These are phyloP conservation scores for Philereme vetulata DNA, from an alignment of 2,888 invertebrate species.

Conservation along the genomic window DNA sequence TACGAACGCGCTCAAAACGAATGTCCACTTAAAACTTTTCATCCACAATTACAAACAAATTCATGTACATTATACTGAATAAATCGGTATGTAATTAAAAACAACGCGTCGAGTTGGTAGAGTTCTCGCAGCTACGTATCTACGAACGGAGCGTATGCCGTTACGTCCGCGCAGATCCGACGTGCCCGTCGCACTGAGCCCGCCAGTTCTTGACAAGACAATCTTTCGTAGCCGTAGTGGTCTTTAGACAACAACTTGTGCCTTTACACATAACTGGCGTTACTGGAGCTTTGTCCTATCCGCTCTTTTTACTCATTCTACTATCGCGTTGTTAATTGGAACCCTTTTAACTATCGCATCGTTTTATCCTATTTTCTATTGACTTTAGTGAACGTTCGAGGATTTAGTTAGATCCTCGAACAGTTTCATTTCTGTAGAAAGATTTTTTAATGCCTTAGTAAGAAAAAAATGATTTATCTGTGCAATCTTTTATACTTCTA, in stretches of 20 bases:
- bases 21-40: constrained; percentile 46
- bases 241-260: constrained; percentile 77
- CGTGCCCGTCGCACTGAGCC: constrained; percentile 74
- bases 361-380: neutral
- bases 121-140: constrained; percentile 46
- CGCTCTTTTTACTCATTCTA: constrained; percentile 55
- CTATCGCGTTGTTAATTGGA: constrained; percentile 55
- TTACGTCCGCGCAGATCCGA: constrained; percentile 70
- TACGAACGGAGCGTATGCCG: constrained; percentile 58
- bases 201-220: constrained; percentile 74
- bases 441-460: no score
- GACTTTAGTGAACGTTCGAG: neutral
- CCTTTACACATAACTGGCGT: constrained; percentile 71
- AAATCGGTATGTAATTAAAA: constrained; percentile 14
- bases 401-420: no score
- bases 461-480: no score
- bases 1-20: constrained; percentile 58
- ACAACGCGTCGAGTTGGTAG: constrained; percentile 48
- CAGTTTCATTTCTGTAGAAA: no score
- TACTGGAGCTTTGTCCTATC: constrained; percentile 68
- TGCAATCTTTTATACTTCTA: no score
- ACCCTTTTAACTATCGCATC: constrained; percentile 17
- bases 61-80: constrained; percentile 15
- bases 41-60: constrained; percentile 36
- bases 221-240: constrained; percentile 70